A percentile compares a stretch with the other conserved stretches of the same genome.
Evolutionary conservation across 2,797 vertebrate species (phyloP).

Genomic region (Orestias chungarensis): DNA sequence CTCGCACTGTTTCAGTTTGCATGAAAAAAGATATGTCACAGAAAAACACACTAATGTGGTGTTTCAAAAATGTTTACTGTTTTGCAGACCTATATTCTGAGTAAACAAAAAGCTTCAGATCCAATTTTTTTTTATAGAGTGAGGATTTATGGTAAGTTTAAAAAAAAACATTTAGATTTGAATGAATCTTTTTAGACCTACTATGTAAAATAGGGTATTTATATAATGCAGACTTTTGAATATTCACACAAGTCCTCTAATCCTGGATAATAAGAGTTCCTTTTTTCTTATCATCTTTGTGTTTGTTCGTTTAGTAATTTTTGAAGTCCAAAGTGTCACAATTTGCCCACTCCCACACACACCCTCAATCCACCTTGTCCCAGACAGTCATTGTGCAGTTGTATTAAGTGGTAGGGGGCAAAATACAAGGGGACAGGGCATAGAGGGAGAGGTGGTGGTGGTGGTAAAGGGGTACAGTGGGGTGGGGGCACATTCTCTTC

Average conservation of each 20-base stretch:
- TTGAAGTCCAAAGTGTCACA: conserved; percentile 65
- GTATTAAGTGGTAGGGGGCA: conserved; percentile 83
- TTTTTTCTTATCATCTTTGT: conserved; percentile 75
- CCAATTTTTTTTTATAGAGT: conserved; percentile 63
- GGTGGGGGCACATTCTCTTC: conserved; percentile 79
- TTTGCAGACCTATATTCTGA: neutral
- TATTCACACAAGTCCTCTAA: conserved; percentile 73
- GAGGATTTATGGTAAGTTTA: too few species aligned
- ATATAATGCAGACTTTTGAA: conserved; percentile 64
- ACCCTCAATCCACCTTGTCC: conserved; percentile 69
- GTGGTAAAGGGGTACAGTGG: neutral
- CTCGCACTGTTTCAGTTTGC: neutral
- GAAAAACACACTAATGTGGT: too few species aligned
- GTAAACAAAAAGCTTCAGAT: conserved; percentile 1
- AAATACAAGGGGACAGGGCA: conserved; percentile 68
- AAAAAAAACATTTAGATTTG: conserved; percentile 68
- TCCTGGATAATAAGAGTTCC: conserved; percentile 75
- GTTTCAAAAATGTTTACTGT: neutral
- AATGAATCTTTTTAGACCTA: conserved; percentile 62
- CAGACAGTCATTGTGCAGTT: conserved; percentile 79
- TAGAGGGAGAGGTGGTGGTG: conserved; percentile 53
- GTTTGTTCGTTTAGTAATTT: conserved; percentile 81
- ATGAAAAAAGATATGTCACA: too few species aligned
- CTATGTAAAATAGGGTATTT: conserved; percentile 66
- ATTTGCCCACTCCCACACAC: conserved; percentile 40